A percentile compares a stretch with the other conserved stretches of the same genome.
phyloP scores from a whole-genome alignment of 1,140 invertebrate species.

The Platorchestia sp. region DNA sequence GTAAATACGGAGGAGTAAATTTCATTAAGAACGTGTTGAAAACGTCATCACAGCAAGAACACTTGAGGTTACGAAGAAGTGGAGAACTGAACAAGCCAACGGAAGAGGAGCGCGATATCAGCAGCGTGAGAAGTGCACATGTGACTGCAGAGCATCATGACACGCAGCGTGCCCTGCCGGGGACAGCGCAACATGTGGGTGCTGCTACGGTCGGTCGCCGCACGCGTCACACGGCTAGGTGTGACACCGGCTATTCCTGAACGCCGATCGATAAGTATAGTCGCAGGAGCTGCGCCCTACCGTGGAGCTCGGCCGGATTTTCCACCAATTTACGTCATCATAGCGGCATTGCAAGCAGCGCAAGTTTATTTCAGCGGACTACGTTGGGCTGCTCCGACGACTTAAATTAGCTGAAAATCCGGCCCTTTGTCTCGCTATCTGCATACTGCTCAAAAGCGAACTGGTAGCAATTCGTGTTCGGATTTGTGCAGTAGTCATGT shows the following conservation, averaged over 20 bases:
- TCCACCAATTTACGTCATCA: neutral
- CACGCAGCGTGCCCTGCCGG: no score
- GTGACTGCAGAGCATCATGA: neutral
- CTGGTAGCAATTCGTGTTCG: no score
- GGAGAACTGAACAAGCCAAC: neutral
- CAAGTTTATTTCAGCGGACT: neutral
- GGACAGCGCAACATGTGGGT: neutral
- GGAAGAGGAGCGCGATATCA: neutral
- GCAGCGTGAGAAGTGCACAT: neutral
- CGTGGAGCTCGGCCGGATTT: no score
- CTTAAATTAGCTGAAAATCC: neutral
- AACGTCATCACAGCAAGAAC: no score
- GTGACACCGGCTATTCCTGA: neutral
- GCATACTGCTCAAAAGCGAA: no score
- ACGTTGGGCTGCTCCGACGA: neutral
- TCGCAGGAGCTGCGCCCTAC: neutral
- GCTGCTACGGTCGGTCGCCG: no score
- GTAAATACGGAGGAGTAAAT: neutral
- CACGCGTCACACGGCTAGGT: neutral
- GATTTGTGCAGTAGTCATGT: no score
- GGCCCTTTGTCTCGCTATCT: neutral
- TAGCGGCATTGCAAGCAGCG: no score
- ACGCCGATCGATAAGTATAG: neutral
- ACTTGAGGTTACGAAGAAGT: neutral
- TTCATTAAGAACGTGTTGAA: neutral